Evolutionary conservation across 2,888 invertebrate species (phyloP).

Genomic region (Thymelicus lineola): DNA sequence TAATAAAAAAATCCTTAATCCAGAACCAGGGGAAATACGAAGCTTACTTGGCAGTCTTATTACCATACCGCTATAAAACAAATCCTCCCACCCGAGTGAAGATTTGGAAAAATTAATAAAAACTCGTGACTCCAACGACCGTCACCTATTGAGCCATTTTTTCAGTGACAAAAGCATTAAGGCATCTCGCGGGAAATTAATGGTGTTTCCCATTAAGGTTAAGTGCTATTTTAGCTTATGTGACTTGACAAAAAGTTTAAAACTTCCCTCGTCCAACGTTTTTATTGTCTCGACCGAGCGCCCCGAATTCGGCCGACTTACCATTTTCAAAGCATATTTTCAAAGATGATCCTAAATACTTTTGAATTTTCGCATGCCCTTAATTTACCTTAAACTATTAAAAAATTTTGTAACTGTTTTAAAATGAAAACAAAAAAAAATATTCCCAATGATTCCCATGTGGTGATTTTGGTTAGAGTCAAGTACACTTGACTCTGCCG

Average conservation of each 20-base stretch:
- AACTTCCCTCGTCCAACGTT: constrained; percentile 52
- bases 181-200: constrained; percentile 74
- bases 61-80: constrained; percentile 8
- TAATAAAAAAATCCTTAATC: background rate
- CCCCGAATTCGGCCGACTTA: background rate
- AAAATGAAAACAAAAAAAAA: no score
- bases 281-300: constrained; percentile 52
- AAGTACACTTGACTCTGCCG: no score
- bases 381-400: background rate
- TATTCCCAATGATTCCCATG: no score
- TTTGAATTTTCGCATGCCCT: background rate
- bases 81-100: background rate
- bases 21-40: background rate
- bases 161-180: constrained; percentile 69
- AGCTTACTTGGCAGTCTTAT: background rate
- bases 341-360: background rate
- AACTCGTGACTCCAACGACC: constrained; percentile 23
- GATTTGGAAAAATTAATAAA: constrained; percentile 24
- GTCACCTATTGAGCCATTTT: constrained; percentile 52
- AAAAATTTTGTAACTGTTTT: no score
- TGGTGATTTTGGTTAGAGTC: no score
- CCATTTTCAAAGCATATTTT: background rate
- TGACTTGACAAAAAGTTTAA: constrained; percentile 73
- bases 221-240: constrained; percentile 77
- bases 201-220: constrained; percentile 74